Evolutionary conservation across 1,140 invertebrate genomes (phyloP), one percentile per base, ranked within the genome.

Genomic region (Bombus ignitus): DNA sequence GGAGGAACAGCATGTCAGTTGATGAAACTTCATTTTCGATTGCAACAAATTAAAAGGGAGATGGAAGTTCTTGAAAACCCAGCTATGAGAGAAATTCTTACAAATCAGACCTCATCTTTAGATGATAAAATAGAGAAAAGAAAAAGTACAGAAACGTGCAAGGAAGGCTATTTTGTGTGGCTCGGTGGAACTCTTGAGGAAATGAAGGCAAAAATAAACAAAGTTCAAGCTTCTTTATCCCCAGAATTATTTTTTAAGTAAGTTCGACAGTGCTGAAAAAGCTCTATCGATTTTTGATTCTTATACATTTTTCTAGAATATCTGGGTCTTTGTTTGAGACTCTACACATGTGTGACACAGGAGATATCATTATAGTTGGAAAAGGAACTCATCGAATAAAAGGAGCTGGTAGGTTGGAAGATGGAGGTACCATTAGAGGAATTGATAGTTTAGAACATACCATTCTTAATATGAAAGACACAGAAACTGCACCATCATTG

Each of bases 1-100:
- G 92, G 94, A 74, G 94, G 86, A 65, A 94, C 88, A 90, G 94
- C 92, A 74, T 95, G 92, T 92, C 90, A 95, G 79, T 88, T 96
- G 13, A 94, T 96, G 93, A 95, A 96, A 74, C 92, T 96, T 9
- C 96, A 96, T 87, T 93, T 96, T 47, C 93, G 96, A 35, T 87
- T 97, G 81, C 94, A 96, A 68, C 95, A 96, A 92, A 97, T 97
- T 57, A 96, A 96, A 83, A 95, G 94, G n/a, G 96, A 97, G 87
- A 95, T 97, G 87, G 96, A 96, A 81, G 94, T 97, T 15, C 88
- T 96, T 0, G 96, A 97, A 90, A 97, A 97, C 93, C 96, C 96
- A 5, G 94, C 95, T 6, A 95, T 96, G 92, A 94, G 96, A 68
- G 94, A 95, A 12, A 94, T 96, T 70, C 94, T 95, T 44, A 89